phyloP scores from a whole-genome alignment of 2,797 vertebrate species.

The Rhinella marina region DNA sequence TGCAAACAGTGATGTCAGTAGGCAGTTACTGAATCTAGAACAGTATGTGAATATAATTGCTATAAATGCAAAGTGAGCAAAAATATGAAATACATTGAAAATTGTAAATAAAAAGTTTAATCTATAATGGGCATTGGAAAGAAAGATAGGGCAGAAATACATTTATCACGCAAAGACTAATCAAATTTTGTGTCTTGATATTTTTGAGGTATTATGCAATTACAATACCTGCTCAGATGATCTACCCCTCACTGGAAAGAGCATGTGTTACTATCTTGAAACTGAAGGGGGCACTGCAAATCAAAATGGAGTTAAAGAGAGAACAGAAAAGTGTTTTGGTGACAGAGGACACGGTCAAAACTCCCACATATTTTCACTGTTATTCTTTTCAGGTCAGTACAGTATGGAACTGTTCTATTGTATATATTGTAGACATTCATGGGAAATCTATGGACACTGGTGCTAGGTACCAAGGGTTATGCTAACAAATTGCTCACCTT shows the following conservation, averaged over 20 bases:
- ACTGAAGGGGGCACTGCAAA: constrained; percentile 14
- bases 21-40: too few relatives aligned
- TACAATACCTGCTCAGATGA: constrained; percentile 41
- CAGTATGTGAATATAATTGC: too few relatives aligned
- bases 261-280: constrained; percentile 36
- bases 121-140: not conserved
- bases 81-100: not conserved
- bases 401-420: not conserved
- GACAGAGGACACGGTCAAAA: constrained; percentile 33
- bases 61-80: too few relatives aligned
- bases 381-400: constrained; percentile 44
- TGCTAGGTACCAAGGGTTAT: not conserved
- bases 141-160: not conserved
- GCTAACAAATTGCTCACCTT: too few relatives aligned
- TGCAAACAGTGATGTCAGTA: too few relatives aligned
- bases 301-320: constrained; percentile 41
- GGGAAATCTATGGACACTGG: not conserved
- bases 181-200: not conserved
- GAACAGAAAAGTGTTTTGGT: constrained; percentile 10
- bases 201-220: constrained; percentile 40
- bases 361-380: constrained; percentile 32
- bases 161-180: not conserved
- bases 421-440: not conserved
- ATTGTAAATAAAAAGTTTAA: not conserved
- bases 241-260: not conserved